Evolutionary conservation across 2,888 invertebrate species (phyloP), one percentile per base, ranked within the genome.

Genomic region (Asteroscopus sphinx): DNA sequence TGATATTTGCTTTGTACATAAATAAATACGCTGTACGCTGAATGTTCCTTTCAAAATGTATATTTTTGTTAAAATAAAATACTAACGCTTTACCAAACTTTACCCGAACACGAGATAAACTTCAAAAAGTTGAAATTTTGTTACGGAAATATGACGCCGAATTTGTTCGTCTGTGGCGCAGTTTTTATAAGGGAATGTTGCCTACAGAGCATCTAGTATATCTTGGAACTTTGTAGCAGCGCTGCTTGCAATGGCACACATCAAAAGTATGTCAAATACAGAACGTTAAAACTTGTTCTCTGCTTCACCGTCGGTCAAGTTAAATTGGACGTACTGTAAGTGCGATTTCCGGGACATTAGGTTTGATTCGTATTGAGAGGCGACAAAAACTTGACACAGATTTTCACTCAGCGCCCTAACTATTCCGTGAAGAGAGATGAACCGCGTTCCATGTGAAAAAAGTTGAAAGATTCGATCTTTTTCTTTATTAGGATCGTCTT

Each of bases 321-420:
- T 68, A 64, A 32, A 40, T 26, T 53, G 30, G 69, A 7, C 35
- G 3, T 11, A 21, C 15, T 21, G 62, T 63, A 77, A 80, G 79
- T 79, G 73, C 71, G 76, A 80, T 81, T 82, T 80, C 77, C 77
- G 77, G 61, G 57, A 79, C 79, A 82, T 80, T 79, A 80, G 75
- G 68, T 74, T 69, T 60, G 69, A 69, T 58, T 66, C 68, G 66
- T 73, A 77, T 79, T 67, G 76, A 76, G 69, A 60, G 64, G 57
- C 61, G 61, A 68, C 79, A 82, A 83, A 83, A 82, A 81, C 64
- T 75, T 67, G 68, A 83, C 82, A 83, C 73, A 75, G 76, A 79
- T 83, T 80, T 78, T 73, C 78, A 81, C 82, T 82, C 69, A 70
- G 70, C 67, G 52, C 53, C 68, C 49, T 54, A 69, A 68, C 63